Evolutionary conservation across 1,140 invertebrate species (phyloP), one percentile per base, ranked within the genome.

Genomic region (Drosophila ogumai): DNA sequence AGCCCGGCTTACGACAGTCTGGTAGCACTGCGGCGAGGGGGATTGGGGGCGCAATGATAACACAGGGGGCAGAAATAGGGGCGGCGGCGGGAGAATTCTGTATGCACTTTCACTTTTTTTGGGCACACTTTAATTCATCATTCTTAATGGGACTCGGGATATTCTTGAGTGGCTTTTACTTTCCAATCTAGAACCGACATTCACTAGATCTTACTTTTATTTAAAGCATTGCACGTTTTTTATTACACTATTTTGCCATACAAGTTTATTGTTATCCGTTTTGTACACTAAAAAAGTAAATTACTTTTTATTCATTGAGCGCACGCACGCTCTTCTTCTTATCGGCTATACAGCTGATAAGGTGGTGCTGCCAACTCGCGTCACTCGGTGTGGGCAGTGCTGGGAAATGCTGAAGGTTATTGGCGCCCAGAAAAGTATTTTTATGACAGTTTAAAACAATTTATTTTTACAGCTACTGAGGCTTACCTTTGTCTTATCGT

Each of bases 91-190:
- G 32, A 32, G 31, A 44, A 44, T 69, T 54, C 40, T 49, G 44
- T 74, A 75, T 64, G 73, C 82, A 86, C 82, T 87, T 86, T 87
- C 79, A 75, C 81, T 72, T 32, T 79, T 73, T 85, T 65, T 32
- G 44, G 28, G 49, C 67, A 77, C 77, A 44, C 75, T 85, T 77
- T 68, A 66, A 85, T 74, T 81, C 73, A 81, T 58, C 57, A 78
- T 71, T 73, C 75, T 43, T 43, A 57, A 65, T 66, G 43, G 47
- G 17, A 22, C 54, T 36, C 7, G 34, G 43, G 44, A 9, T 19
- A 15, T 41, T 67, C 19, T 38, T 57, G 28, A 44, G 6, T 38
- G 52, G 34, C 7, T 0, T 19, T 31, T 34, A 47, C 36, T 38
- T 25, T 12, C 6, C 13, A 3, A 52, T 36, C 5, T 49, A 0